Percentiles rank a stretch among this genome's conserved stretches.
These are phyloP conservation scores for Diploscapter pachys DNA, from an alignment of 1,140 invertebrate genomes.

Conservation along the genomic window DNA sequence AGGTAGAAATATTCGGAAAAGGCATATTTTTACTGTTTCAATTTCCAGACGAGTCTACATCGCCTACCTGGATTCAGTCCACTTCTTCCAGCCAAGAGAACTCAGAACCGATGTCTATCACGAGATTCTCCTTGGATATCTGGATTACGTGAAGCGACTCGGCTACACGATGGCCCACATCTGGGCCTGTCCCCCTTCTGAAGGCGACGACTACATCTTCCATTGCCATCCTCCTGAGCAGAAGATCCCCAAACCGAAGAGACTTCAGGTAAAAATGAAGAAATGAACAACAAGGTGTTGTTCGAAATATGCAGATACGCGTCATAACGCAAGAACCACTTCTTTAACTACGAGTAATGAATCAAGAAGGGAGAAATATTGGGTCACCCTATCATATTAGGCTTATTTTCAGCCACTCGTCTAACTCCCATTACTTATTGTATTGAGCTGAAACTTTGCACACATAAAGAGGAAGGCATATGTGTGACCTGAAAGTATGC, in stretches of 20 bases:
- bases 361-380: no score
- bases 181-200: conserved; percentile 98
- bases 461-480: no score
- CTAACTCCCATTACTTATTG: no score
- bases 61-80: conserved; percentile 97
- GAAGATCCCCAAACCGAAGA: conserved; percentile 98
- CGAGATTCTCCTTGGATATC: conserved; percentile 95
- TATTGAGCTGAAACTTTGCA: no score
- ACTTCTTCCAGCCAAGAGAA: conserved; percentile 96
- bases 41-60: conserved; percentile 80
- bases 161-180: conserved; percentile 99
- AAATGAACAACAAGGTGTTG: no score
- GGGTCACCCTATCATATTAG: no score
- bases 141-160: conserved; percentile 96
- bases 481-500: no score
- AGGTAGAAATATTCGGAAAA: conserved; percentile 59
- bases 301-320: no score
- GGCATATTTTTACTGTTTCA: not conserved
- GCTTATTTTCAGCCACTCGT: no score
- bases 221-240: conserved; percentile 98
- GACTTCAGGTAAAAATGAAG: conserved; percentile 67
- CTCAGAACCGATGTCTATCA: conserved; percentile 97
- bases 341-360: no score
- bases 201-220: conserved; percentile 99
- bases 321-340: no score